Evolutionary conservation across 2,797 vertebrate species (phyloP).

Genomic region (Chromobotia macracanthus): DNA sequence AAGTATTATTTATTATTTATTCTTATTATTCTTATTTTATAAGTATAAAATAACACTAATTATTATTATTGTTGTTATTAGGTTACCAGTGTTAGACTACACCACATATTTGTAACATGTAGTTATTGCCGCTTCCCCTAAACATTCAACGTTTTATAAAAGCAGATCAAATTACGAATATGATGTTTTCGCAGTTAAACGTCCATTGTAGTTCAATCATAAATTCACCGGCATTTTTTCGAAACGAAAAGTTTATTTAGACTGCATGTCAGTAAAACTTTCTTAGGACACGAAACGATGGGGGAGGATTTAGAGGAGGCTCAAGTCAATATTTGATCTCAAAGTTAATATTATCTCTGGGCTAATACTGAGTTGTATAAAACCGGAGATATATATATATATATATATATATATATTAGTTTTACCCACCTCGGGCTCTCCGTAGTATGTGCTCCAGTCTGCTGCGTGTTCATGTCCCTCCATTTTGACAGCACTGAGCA

Average conservation of each 20-base stretch:
- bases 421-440: slow-evolving; percentile 94
- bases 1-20: too few relatives aligned
- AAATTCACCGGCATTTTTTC: slow-evolving; percentile 62
- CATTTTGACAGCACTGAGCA: slow-evolving; percentile 99
- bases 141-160: too few relatives aligned
- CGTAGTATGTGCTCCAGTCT: slow-evolving; percentile 99
- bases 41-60: too few relatives aligned
- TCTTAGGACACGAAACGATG: slow-evolving; percentile 86
- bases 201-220: slow-evolving; percentile 57
- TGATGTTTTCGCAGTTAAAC: slow-evolving; percentile 4
- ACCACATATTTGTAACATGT: too few relatives aligned
- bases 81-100: too few relatives aligned
- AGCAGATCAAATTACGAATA: neutral
- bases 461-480: slow-evolving; percentile 96
- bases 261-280: slow-evolving; percentile 83
- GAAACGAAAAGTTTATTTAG: slow-evolving; percentile 70
- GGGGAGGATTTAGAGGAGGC: slow-evolving; percentile 97
- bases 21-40: too few relatives aligned
- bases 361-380: slow-evolving; percentile 98
- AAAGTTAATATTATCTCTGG: slow-evolving; percentile 85
- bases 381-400: slow-evolving; percentile 76
- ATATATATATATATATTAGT: slow-evolving; percentile 66
- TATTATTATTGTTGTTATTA: too few relatives aligned
- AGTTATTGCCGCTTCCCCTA: too few relatives aligned
- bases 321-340: slow-evolving; percentile 96